Percentiles rank a stretch among this genome's conserved stretches.
phyloP scores from a whole-genome alignment of 1,140 invertebrate species.

The Archivesica marissinica region DNA sequence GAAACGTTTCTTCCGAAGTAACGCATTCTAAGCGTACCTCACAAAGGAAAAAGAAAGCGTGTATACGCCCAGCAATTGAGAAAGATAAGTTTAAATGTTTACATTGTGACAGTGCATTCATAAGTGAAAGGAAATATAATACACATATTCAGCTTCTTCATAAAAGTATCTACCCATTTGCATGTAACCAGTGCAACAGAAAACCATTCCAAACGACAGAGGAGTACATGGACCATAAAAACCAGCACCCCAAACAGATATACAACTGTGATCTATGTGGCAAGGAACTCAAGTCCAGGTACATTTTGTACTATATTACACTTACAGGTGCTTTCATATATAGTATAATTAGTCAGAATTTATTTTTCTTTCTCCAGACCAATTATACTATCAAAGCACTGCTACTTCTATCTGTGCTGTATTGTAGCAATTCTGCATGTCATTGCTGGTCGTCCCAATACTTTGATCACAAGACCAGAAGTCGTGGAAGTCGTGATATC shows the following conservation, averaged over 20 bases:
- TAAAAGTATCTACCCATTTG: background rate
- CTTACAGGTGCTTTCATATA: background rate
- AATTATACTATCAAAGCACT: no score
- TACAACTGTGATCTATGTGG: conserved; percentile 18
- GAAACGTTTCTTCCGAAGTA: background rate
- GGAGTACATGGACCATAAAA: conserved; percentile 11
- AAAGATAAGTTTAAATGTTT: background rate
- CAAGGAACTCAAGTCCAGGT: conserved; percentile 24
- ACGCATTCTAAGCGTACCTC: background rate
- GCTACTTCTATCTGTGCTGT: background rate
- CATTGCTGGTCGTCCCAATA: background rate
- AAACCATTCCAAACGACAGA: conserved; percentile 24
- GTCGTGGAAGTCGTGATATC: background rate
- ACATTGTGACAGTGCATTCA: conserved; percentile 5
- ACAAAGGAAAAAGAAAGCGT: background rate
- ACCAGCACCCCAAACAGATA: background rate
- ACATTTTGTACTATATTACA: background rate
- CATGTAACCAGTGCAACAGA: conserved; percentile 4
- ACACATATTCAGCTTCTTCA: background rate
- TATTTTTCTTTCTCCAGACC: background rate
- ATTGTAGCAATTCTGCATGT: background rate
- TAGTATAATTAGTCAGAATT: background rate
- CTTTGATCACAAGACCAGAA: background rate
- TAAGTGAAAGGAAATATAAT: conserved; percentile 1
- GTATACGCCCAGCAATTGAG: background rate